These are phyloP conservation scores for Patagioenas fasciata DNA, from an alignment of 2,113 vertebrate genomes.

Conservation along the genomic window DNA sequence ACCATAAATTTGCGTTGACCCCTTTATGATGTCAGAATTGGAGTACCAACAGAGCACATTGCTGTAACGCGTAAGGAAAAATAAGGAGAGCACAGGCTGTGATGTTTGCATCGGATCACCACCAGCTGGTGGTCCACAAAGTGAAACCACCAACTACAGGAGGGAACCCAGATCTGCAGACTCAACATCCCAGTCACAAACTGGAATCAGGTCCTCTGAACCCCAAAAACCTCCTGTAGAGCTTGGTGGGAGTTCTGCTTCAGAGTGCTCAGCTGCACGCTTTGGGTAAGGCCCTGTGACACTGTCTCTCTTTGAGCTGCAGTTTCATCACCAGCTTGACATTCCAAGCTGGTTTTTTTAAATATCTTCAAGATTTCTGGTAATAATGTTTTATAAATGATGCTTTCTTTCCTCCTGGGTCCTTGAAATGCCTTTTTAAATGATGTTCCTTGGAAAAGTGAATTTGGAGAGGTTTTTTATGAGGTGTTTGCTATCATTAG, in stretches of 20 bases:
- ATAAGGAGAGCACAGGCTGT: not conserved
- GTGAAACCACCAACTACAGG: not conserved
- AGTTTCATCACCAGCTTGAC: not conserved
- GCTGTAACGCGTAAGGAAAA: not conserved
- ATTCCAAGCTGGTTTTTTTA: not conserved
- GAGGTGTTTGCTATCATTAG: constrained; percentile 78
- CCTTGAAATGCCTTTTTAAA: constrained; percentile 59
- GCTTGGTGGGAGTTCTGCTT: not conserved
- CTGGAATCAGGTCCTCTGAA: not conserved
- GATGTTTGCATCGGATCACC: not conserved
- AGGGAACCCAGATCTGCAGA: not conserved
- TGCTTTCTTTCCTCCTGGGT: constrained; percentile 64
- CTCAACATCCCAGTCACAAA: not conserved
- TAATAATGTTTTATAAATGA: constrained; percentile 63
- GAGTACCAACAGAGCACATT: not conserved
- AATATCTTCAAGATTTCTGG: constrained; percentile 64
- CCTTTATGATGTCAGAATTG: accelerated
- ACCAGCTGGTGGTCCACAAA: not conserved
- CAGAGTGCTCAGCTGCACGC: accelerated
- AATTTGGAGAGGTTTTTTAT: constrained; percentile 74
- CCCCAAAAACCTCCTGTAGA: not conserved
- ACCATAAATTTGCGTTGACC: accelerated
- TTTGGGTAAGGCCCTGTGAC: not conserved
- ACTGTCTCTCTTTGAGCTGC: not conserved
- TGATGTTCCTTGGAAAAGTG: constrained; percentile 73